phyloP scores from a whole-genome alignment of 2,797 vertebrate genomes.

The Helarctos malayanus region DNA sequence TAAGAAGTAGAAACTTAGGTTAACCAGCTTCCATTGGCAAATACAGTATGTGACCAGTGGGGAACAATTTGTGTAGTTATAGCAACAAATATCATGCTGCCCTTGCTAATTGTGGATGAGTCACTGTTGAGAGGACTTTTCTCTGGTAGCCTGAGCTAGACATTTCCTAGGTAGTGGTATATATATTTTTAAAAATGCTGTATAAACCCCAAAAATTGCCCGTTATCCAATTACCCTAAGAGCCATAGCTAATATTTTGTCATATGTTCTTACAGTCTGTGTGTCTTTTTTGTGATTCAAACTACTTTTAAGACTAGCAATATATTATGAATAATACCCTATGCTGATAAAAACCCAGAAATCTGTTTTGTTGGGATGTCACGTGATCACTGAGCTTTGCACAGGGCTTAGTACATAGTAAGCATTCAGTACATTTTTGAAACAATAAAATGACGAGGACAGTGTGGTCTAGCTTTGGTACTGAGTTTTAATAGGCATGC shows the following conservation, averaged over 20 bases:
- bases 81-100: background rate
- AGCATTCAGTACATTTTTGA: background rate
- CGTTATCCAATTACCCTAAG: background rate
- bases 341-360: background rate
- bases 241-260: background rate
- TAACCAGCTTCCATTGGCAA: background rate
- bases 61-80: background rate
- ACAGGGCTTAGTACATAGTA: background rate
- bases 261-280: background rate
- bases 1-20: background rate
- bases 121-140: constrained; percentile 4
- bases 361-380: background rate
- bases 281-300: constrained; percentile 33
- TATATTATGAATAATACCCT: background rate
- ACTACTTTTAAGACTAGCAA: background rate
- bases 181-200: background rate
- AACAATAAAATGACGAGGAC: background rate
- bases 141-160: background rate
- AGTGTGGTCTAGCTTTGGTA: background rate
- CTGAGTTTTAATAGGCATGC: background rate
- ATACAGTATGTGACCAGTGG: background rate
- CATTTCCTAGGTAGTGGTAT: background rate
- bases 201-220: background rate
- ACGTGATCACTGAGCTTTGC: background rate
- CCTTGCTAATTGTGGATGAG: background rate